Conservation (phyloP, 2,888 invertebrate species). For the Drosophila maculinotata region DNA sequence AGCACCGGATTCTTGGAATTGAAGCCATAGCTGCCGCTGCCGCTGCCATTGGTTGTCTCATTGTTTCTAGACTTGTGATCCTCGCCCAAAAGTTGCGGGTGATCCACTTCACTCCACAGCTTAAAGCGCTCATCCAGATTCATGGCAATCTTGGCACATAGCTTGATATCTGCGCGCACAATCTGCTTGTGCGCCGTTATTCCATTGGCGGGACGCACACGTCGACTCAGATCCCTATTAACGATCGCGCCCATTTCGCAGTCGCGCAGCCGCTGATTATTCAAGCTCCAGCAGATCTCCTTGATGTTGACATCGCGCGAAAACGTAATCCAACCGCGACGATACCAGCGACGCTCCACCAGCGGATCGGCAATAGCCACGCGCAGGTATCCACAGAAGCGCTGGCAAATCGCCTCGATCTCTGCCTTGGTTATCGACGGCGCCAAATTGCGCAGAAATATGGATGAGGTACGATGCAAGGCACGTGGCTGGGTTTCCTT, state of each 20-base stretch:
- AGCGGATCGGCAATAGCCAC: conserved; percentile 99
- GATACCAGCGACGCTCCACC: conserved; percentile 97
- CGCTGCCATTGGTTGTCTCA: conserved; percentile 50
- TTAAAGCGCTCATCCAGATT: conserved; percentile 94
- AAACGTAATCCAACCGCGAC: conserved; percentile 99
- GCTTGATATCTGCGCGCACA: conserved; percentile 95
- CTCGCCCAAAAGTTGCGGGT: neutral
- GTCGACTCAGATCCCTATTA: conserved; percentile 97
- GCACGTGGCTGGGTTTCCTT: conserved; percentile 87
- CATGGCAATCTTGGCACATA: conserved; percentile 96
- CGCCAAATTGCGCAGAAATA: conserved; percentile 97
- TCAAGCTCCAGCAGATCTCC: conserved; percentile 99
- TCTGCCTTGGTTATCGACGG: conserved; percentile 98
- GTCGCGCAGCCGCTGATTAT: conserved; percentile 91
- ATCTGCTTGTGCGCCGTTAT: conserved; percentile 95
- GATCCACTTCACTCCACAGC: conserved; percentile 88
- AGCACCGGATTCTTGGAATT: conserved; percentile 96
- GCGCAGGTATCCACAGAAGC: conserved; percentile 96
- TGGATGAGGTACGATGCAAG: conserved; percentile 97
- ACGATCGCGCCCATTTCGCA: conserved; percentile 91
- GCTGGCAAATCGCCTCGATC: conserved; percentile 97
- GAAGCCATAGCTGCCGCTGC: conserved; percentile 87
- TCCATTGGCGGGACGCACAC: conserved; percentile 96
- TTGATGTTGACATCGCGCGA: conserved; percentile 98
- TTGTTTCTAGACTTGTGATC: too few species aligned